These are phyloP conservation scores for Pseudorasbora parva DNA, from an alignment of 2,113 vertebrate genomes.

Conservation along the genomic window DNA sequence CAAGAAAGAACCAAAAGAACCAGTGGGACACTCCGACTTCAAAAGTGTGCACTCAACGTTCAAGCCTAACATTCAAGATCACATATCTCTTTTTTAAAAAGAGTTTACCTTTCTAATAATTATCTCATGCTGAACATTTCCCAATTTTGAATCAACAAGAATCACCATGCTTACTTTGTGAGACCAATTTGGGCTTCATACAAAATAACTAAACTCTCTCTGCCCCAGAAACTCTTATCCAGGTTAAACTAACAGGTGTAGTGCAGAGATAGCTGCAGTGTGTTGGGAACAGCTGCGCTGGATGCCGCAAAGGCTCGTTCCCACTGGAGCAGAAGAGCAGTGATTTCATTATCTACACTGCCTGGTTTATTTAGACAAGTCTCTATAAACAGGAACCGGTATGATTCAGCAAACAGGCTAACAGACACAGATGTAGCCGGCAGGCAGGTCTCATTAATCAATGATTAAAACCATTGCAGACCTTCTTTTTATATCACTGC, in stretches of 20 bases:
- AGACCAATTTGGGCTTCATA: neutral
- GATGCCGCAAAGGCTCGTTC: conserved; percentile 45
- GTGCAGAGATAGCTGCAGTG: neutral
- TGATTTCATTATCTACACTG: conserved; percentile 58
- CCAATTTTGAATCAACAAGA: neutral
- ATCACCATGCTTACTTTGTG: neutral
- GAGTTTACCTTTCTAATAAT: neutral
- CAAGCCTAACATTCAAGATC: too few species aligned
- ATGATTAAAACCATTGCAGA: conserved; percentile 82
- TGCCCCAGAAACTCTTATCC: neutral
- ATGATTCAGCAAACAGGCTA: conserved; percentile 83
- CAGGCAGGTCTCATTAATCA: conserved; percentile 87
- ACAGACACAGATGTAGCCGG: conserved; percentile 83
- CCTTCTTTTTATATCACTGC: conserved; percentile 43
- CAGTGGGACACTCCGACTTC: too few species aligned
- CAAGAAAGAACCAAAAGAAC: too few species aligned
- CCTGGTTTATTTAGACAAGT: conserved; percentile 70
- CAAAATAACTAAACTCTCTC: neutral
- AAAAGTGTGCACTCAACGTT: too few species aligned
- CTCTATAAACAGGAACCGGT: conserved; percentile 77
- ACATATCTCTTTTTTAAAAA: too few species aligned
- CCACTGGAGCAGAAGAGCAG: conserved; percentile 18
- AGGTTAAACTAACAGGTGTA: conserved; percentile 46
- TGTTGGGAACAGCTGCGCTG: conserved; percentile 31
- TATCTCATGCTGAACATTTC: neutral